Evolutionary conservation across 2,888 invertebrate species (phyloP), one percentile per base, ranked within the genome.

Genomic region (Hesperia comma): DNA sequence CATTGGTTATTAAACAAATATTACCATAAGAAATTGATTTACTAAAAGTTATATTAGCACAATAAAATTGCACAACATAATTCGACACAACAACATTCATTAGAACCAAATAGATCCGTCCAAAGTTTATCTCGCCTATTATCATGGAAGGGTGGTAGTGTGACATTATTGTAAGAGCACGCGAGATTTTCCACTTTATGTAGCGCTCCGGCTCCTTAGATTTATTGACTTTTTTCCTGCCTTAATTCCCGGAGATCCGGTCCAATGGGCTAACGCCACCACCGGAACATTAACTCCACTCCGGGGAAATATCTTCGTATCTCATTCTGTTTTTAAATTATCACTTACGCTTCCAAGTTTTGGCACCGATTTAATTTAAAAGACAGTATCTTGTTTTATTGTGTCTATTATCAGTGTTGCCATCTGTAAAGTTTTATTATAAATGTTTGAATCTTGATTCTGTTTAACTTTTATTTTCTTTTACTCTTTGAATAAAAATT

Each of bases 211-310:
- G 84, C 78, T 83, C 82, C 84, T 86, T 87, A 83, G 88, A 89
- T 89, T 90, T 90, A 90, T 91, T 88, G 88, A 89, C 88, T 88
- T 91, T 90, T 89, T 88, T 87, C 82, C 84, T 83, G 86, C 83
- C 85, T 90, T 90, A 89, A 91, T 90, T 90, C 89, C 86, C 84
- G 86, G 86, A 90, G 90, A 90, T 90, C 88, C 88, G 87, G 88
- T 90, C 88, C 86, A 91, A 90, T 87, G 86, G 88, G 86, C 84
- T 81, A 72, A 85, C 82, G 85, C 88, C 77, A 82, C 85, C 81
- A 87, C 85, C 88, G 90, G 87, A 87, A 89, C 90, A 86, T 88
- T 90, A 89, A 91, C 83, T 89, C 83, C 75, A 77, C 90, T 86
- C 89, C 69, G 74, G 91, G 91, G 91, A 91, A 91, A 91, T 91